Evolutionary conservation across 2,113 vertebrate species (phyloP).

Genomic region (Morone saxatilis): DNA sequence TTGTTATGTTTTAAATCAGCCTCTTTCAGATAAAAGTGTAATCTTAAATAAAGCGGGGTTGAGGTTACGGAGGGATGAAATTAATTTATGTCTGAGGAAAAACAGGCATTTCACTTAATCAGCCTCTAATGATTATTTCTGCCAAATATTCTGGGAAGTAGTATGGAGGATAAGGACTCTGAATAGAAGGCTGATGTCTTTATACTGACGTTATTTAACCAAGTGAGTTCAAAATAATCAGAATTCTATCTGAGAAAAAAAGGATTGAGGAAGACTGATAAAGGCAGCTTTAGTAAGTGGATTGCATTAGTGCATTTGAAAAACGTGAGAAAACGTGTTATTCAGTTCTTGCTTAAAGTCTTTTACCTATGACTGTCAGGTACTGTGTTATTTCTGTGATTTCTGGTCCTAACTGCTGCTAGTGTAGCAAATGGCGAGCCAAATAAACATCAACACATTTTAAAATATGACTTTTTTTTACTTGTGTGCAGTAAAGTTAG

Average conservation of each 20-base stretch:
- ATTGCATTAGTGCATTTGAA: background rate
- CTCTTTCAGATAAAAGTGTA: background rate
- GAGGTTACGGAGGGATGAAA: background rate
- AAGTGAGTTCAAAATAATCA: background rate
- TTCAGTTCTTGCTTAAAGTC: background rate
- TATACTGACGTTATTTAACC: background rate
- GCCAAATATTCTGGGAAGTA: background rate
- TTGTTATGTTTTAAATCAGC: background rate
- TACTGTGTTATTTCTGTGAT: background rate
- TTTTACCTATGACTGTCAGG: background rate
- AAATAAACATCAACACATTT: background rate
- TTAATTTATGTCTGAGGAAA: background rate
- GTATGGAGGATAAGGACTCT: background rate
- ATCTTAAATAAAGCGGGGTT: background rate
- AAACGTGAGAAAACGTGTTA: background rate
- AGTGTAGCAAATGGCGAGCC: background rate
- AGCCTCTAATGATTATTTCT: background rate
- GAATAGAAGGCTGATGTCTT: background rate
- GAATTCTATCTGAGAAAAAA: background rate
- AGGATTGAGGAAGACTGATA: background rate
- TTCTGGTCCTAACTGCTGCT: background rate
- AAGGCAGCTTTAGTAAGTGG: background rate
- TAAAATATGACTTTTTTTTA: background rate
- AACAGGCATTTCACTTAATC: background rate
- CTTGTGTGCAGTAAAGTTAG: background rate